A percentile compares a stretch with the other conserved stretches of the same genome.
Evolutionary conservation across 2,888 invertebrate genomes (phyloP).

Genomic region (Thymelicus sylvestris): DNA sequence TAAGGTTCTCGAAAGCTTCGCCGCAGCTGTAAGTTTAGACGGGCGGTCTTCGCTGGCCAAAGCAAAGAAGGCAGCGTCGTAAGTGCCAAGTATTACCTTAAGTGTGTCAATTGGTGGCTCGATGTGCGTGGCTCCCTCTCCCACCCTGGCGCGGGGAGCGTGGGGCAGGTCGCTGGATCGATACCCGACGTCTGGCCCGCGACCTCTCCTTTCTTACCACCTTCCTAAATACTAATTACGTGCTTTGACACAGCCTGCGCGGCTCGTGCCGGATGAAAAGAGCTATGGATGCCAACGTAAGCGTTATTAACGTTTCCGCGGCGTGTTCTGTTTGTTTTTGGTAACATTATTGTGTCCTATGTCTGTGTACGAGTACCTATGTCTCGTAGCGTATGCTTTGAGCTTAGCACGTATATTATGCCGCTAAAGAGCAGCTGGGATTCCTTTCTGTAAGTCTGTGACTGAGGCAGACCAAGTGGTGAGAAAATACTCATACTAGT

Average conservation of each 20-base stretch:
- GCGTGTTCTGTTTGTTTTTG: conserved; percentile 69
- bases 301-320: conserved; percentile 74
- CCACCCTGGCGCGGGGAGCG: conserved; percentile 67
- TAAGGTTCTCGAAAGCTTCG: conserved; percentile 40
- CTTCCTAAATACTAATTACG: conserved; percentile 86
- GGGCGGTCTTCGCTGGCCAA: conserved; percentile 45
- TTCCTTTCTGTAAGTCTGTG: conserved; percentile 4
- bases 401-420: conserved; percentile 28
- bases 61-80: conserved; percentile 64
- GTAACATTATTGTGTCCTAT: conserved; percentile 53
- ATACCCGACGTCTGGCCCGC: conserved; percentile 87
- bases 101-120: conserved; percentile 84
- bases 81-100: conserved; percentile 80
- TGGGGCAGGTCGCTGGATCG: conserved; percentile 86
- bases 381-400: conserved; percentile 23
- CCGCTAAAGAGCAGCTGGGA: conserved; percentile 7
- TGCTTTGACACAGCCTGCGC: conserved; percentile 83
- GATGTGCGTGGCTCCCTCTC: conserved; percentile 79
- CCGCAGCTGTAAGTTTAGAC: conserved; percentile 31
- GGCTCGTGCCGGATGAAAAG: conserved; percentile 78
- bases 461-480: not conserved
- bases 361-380: conserved; percentile 35
- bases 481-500: not conserved
- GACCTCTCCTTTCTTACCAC: conserved; percentile 85
- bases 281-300: conserved; percentile 70